Evolutionary conservation across 2,797 vertebrate genomes (phyloP).

Genomic region (Sebastes iracundus): DNA sequence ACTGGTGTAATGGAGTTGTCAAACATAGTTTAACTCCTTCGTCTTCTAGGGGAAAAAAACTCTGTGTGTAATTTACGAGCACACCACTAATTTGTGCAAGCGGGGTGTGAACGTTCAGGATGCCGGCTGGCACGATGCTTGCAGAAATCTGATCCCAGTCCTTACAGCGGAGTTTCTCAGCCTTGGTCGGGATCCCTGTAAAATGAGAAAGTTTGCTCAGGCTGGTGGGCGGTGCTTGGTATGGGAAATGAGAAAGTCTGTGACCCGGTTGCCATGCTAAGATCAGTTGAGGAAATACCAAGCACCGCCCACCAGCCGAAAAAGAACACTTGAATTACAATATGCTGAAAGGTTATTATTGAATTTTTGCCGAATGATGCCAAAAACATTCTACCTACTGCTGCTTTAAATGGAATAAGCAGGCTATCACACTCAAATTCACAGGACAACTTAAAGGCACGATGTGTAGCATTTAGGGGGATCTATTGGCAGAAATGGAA

Average conservation of each 20-base stretch:
- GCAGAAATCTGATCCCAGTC: slow-evolving; percentile 10
- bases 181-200: not conserved
- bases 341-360: too few species aligned
- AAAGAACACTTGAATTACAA: too few species aligned
- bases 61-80: slow-evolving; percentile 46
- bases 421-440: too few species aligned
- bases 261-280: too few species aligned
- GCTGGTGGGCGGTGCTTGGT: too few species aligned
- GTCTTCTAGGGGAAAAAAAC: not conserved
- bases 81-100: slow-evolving; percentile 38
- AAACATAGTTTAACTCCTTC: slow-evolving; percentile 58
- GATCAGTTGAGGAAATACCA: too few species aligned
- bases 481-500: not conserved
- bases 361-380: too few species aligned
- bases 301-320: too few species aligned
- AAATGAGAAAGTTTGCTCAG: too few species aligned
- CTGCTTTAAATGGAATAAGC: too few species aligned
- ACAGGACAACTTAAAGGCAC: not conserved
- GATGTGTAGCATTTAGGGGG: not conserved
- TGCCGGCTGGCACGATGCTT: slow-evolving; percentile 14
- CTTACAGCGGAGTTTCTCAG: not conserved
- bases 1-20: slow-evolving; percentile 59
- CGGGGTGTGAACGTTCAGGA: slow-evolving; percentile 30
- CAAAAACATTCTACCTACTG: too few species aligned
- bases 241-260: too few species aligned